Percentiles rank a stretch among this genome's conserved stretches.
phyloP scores from a whole-genome alignment of 1,140 invertebrate genomes.

The Trichogramma pretiosum region DNA sequence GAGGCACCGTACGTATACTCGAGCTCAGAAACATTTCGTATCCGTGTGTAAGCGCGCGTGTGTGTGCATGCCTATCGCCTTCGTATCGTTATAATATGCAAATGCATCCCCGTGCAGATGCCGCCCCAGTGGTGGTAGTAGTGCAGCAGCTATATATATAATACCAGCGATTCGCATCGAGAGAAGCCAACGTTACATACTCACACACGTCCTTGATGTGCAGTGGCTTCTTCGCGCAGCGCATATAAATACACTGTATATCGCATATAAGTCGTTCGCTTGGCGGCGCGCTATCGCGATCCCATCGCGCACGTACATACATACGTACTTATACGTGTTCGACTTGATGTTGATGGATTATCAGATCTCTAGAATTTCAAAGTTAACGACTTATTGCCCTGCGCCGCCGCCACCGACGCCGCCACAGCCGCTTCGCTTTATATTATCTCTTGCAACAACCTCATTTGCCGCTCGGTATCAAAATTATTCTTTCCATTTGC shows the following conservation, averaged over 20 bases:
- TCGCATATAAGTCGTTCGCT: no score
- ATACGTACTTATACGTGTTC: neutral
- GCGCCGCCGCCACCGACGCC: neutral
- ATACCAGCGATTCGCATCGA: neutral
- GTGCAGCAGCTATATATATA: neutral
- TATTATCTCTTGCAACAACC: no score
- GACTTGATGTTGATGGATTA: neutral
- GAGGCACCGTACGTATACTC: no score
- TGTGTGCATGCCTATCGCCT: constrained; percentile 4
- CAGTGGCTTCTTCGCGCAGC: no score
- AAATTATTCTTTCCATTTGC: no score
- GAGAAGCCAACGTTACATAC: constrained; percentile 10
- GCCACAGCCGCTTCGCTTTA: neutral
- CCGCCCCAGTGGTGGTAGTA: neutral
- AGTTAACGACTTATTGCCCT: neutral
- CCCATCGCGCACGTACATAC: no score
- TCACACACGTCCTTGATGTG: neutral
- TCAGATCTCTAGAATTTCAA: neutral
- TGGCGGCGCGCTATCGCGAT: neutral
- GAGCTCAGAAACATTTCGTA: no score
- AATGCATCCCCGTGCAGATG: neutral
- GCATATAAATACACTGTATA: no score
- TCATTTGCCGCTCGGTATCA: no score
- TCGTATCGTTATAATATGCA: constrained; percentile 20
- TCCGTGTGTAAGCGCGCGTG: no score